Conservation (phyloP, 2,113 vertebrate genomes). For the Todiramphus saurophagus region DNA sequence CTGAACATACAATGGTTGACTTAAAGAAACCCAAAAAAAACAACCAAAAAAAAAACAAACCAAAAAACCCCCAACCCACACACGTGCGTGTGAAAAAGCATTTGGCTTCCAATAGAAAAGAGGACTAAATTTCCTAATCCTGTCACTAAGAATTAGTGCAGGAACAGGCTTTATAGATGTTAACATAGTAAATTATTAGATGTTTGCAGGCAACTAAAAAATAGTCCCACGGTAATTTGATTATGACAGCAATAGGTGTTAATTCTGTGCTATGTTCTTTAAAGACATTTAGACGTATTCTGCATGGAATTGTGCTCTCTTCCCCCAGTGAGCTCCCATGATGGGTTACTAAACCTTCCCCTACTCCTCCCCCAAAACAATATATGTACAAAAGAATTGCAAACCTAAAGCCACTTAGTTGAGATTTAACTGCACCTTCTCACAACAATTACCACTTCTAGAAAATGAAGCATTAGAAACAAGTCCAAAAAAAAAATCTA, state of each 20-base stretch:
- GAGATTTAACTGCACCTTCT: background rate
- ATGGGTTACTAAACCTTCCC: background rate
- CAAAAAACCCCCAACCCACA: background rate
- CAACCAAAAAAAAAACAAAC: background rate
- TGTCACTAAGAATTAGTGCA: background rate
- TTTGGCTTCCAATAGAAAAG: background rate
- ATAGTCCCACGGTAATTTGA: background rate
- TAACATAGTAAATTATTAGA: background rate
- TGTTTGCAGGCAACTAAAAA: background rate
- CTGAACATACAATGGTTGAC: background rate
- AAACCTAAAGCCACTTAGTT: background rate
- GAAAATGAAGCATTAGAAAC: background rate
- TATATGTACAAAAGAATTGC: background rate
- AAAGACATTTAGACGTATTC: slow-evolving; percentile 19
- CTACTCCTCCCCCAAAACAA: background rate
- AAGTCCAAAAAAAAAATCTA: background rate
- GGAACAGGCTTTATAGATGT: background rate
- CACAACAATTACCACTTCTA: background rate
- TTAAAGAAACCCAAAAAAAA: background rate
- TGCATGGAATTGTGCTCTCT: background rate
- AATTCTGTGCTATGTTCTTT: background rate
- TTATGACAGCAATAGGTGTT: background rate
- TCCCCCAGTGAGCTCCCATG: background rate
- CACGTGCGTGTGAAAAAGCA: background rate
- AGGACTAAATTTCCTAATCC: background rate